Conservation (phyloP, 1,140 invertebrate species). For the Melitaea cinxia region DNA sequence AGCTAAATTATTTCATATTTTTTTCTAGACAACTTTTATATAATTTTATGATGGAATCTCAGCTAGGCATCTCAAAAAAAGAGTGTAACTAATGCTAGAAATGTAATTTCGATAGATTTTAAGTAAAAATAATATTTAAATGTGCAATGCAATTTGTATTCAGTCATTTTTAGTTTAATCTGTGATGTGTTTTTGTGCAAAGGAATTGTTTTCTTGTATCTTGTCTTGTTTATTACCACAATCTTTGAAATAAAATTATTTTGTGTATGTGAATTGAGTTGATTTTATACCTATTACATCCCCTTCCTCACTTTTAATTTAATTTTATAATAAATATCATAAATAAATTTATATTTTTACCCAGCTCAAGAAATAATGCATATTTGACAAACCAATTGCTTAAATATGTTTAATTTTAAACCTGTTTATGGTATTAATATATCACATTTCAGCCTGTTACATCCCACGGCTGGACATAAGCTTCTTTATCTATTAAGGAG, state of each 20-base stretch:
- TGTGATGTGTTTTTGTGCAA: conserved; percentile 69
- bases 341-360: too few species aligned
- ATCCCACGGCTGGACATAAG: too few species aligned
- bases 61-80: conserved; percentile 10
- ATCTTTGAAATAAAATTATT: conserved; percentile 71
- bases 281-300: conserved; percentile 10
- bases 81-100: conserved; percentile 25
- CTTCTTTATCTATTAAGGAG: too few species aligned
- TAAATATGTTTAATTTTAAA: too few species aligned
- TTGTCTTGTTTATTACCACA: conserved; percentile 54
- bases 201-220: conserved; percentile 65
- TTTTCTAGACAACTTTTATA: too few species aligned
- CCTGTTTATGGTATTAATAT: too few species aligned
- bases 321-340: too few species aligned
- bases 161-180: conserved; percentile 67
- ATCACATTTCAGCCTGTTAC: too few species aligned
- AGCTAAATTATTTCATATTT: too few species aligned
- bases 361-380: too few species aligned
- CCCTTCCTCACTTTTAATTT: not conserved
- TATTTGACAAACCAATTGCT: too few species aligned
- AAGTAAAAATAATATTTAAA: conserved; percentile 6
- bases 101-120: conserved; percentile 15
- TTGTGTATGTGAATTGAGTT: conserved; percentile 48
- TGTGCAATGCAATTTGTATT: conserved; percentile 56
- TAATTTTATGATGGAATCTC: conserved; percentile 15